Base-by-base conservation (phyloP, 2,888 invertebrate species). In the Ganaspis brasiliensis region DNA sequence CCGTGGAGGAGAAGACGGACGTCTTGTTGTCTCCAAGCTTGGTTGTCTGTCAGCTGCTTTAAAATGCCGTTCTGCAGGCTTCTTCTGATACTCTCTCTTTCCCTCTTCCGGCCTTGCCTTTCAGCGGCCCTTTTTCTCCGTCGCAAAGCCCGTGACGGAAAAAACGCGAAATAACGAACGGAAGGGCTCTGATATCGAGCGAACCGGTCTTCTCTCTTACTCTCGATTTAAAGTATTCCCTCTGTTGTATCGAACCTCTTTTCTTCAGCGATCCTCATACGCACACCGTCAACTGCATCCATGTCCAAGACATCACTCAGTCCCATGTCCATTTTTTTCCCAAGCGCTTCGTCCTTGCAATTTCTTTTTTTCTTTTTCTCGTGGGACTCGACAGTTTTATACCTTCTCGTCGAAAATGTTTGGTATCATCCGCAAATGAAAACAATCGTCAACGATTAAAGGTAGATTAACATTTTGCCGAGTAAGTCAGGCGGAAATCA, bases 161-260 rank as follows among this genome's bases (percentile, higher is more conserved):
- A 85, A 85, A 86, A 86, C 84, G 85, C 81, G 85, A 85, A 87
- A 87, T 88, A 87, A 88, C 83, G 87, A 87, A 84, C 78, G 83
- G 81, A 83, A 82, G 81, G 80, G 82, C 77, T 19, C 16, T 21
- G 40, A 67, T 59, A 19, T 21, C 40, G 45, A 67, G 45, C 45
- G 81, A 83, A 83, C 83, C 84, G 83, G 85, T 83, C 82, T 78
- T 76, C 72, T 71, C 19, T 37, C 49, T n/a, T 49, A n/a, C 49
- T 79, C 80, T 76, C 80, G 79, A 80, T 82, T 82, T 81, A 82
- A 81, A 81, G 78, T 78, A 73, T 72, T 82, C 80, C 81, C 77
- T 76, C 67, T 70, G 79, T 76, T 80, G 76, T 70, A 74, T 76
- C 73, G 79, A 67, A 45, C 75, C 76, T 67, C 73, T 57, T 31